These are phyloP conservation scores for Nycteola revayana DNA, from an alignment of 2,888 invertebrate species.

Conservation along the genomic window DNA sequence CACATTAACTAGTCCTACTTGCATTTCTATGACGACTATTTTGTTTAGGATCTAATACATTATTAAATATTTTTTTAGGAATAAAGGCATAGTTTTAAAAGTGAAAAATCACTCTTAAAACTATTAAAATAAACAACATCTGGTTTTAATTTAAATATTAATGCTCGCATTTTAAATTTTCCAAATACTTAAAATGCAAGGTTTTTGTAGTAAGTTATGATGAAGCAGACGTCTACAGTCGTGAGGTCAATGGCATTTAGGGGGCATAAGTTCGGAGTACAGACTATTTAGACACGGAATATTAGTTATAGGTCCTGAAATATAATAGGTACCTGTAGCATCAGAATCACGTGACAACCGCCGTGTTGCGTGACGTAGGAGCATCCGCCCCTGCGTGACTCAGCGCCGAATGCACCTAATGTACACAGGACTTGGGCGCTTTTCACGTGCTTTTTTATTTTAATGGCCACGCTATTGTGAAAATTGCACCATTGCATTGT, in stretches of 20 bases:
- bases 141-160: no score
- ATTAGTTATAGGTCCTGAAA: slow-evolving; percentile 20
- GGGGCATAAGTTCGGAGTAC: background rate
- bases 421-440: slow-evolving; percentile 37
- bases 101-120: background rate
- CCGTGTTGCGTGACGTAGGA: slow-evolving; percentile 32
- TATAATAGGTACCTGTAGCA: slow-evolving; percentile 21
- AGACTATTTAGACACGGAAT: slow-evolving; percentile 8
- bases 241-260: background rate
- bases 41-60: no score
- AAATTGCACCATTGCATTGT: slow-evolving; percentile 34
- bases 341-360: slow-evolving; percentile 34
- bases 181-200: no score
- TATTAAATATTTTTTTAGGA: no score
- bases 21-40: no score
- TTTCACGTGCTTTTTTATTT: slow-evolving; percentile 45
- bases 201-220: no score
- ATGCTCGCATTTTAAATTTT: no score
- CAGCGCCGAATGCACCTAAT: slow-evolving; percentile 39
- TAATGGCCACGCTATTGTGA: slow-evolving; percentile 39
- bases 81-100: background rate
- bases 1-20: no score
- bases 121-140: background rate
- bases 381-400: slow-evolving; percentile 32
- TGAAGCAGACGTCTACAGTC: no score